These are phyloP conservation scores for Patagioenas fasciata DNA, from an alignment of 2,113 vertebrate species.

Conservation along the genomic window DNA sequence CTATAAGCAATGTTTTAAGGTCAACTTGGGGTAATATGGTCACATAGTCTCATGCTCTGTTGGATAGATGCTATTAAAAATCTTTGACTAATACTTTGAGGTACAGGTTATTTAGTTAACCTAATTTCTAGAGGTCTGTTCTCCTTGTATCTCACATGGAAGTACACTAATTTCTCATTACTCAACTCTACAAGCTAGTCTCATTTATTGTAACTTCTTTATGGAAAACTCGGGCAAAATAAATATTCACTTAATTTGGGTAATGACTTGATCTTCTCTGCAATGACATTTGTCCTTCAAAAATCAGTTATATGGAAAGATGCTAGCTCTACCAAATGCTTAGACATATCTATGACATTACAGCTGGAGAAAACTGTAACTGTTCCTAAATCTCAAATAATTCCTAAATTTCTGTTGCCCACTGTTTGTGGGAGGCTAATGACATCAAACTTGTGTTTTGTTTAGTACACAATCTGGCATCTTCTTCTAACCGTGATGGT, in stretches of 20 bases:
- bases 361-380: not conserved
- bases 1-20: not conserved
- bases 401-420: not conserved
- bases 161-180: not conserved
- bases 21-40: not conserved
- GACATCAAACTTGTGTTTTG: not conserved
- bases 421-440: not conserved
- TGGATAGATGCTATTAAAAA: not conserved
- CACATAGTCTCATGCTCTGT: not conserved
- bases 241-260: not conserved
- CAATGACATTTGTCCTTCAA: not conserved
- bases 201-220: not conserved
- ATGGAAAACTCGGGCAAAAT: not conserved
- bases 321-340: rapidly evolving
- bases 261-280: not conserved
- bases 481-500: not conserved
- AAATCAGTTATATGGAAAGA: not conserved
- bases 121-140: not conserved
- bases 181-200: not conserved
- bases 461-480: not conserved
- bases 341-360: not conserved
- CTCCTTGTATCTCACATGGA: not conserved
- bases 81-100: not conserved
- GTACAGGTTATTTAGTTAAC: not conserved
- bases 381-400: not conserved